Base-by-base conservation (phyloP, 1,140 invertebrate species). In the Zaprionus taronus region DNA sequence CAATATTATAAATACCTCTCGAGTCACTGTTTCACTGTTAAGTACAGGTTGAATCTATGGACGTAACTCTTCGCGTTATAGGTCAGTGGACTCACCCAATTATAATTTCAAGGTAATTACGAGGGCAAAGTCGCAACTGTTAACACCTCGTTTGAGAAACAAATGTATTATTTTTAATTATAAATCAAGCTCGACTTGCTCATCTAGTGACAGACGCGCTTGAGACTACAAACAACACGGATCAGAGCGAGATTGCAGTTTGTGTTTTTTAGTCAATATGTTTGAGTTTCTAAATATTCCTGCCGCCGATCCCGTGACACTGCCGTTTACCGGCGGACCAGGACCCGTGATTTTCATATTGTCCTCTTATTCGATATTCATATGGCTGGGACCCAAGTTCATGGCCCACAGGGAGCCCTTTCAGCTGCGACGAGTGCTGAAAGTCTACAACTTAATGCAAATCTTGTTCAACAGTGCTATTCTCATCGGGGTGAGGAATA, bases 341-440 rank as follows among this genome's bases (percentile, higher is more conserved):
- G 95, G 94, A 11, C 96, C 97, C 0, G 93, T 97, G 0, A 61
- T 97, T 0, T 94, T 94, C 0, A 94, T 97, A n/a, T 81, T 97
- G 12, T 94, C 95, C 0, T 93, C 94, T 0, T 97, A 97, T 80
- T 80, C 97, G 17, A 96, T 96, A 91, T 96, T 97, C 85, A 71
- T 87, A 17, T 63, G 90, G 0, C 87, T 94, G 36, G 97, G 97
- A 2, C 97, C 96, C 3, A 94, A 92, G 51, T 95, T 96, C 62
- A 98, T 98, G 98, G 94, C 95, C 74, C 94, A 97, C 76, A 94
- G 96, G 64, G 96, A 97, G 87, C 96, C 97, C 0, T 97, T 96
- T 74, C 93, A 96, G n/a, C 93, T 98, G n/a, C 96, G 96, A 72
- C 41, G 94, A 36, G 83, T 95, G 0, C 94, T 98, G 20, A 95